These are phyloP conservation scores for Hololepta plana DNA, from an alignment of 2,888 invertebrate genomes.

Conservation along the genomic window DNA sequence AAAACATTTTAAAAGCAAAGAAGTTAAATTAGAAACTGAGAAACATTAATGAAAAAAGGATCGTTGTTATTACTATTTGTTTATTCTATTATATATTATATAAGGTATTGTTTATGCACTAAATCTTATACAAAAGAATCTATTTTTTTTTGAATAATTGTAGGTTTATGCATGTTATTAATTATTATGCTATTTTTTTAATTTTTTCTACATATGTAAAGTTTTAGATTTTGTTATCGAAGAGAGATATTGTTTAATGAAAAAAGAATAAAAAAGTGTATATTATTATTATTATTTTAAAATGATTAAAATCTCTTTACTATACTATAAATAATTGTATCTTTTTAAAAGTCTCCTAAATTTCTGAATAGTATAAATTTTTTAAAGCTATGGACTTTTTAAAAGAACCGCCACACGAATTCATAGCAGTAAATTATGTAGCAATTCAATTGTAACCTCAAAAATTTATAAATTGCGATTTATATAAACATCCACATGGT, in stretches of 20 bases:
- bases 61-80: constrained; percentile 27
- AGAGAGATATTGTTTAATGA: not conserved
- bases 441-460: too few relatives aligned
- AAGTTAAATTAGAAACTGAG: constrained; percentile 9
- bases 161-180: not conserved
- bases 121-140: constrained; percentile 11
- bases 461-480: too few relatives aligned
- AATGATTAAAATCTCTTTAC: too few relatives aligned
- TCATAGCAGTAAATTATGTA: too few relatives aligned
- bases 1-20: constrained; percentile 6
- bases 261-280: too few relatives aligned
- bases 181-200: not conserved
- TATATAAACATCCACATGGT: too few relatives aligned
- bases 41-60: constrained; percentile 22
- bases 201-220: not conserved
- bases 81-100: constrained; percentile 27
- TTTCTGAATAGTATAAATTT: too few relatives aligned
- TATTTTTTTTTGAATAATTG: not conserved
- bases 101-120: constrained; percentile 23
- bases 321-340: too few relatives aligned
- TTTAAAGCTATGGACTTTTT: too few relatives aligned
- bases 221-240: constrained; percentile 1
- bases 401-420: too few relatives aligned
- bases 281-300: too few relatives aligned
- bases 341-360: too few relatives aligned